phyloP scores from a whole-genome alignment of 2,797 vertebrate genomes.

The Manis pentadactyla region DNA sequence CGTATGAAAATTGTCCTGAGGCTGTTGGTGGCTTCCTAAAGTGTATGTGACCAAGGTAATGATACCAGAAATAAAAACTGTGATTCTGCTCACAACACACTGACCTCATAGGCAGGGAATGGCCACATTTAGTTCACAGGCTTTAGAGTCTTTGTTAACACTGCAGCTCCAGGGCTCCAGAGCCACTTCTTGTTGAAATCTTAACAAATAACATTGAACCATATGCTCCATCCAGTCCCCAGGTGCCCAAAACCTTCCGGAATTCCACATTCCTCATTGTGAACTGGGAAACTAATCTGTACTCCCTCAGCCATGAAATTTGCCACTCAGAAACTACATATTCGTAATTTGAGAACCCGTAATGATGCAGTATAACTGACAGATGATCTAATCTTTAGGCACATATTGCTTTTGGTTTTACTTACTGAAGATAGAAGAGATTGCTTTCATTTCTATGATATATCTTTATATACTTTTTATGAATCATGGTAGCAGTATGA shows the following conservation, averaged over 20 bases:
- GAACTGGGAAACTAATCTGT: conserved; percentile 75
- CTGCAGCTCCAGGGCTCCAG: conserved; percentile 15
- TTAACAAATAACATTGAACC: conserved; percentile 60
- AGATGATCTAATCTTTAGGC: conserved; percentile 69
- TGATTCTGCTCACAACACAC: background rate
- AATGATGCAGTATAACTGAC: conserved; percentile 73
- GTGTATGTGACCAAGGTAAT: too few relatives aligned
- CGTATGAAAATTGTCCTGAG: background rate
- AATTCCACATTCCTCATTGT: conserved; percentile 44
- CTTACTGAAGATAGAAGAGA: conserved; percentile 52
- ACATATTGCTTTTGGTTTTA: conserved; percentile 60
- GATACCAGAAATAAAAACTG: background rate
- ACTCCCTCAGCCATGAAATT: conserved; percentile 81
- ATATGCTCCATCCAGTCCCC: conserved; percentile 42
- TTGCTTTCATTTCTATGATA: conserved; percentile 28
- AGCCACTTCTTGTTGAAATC: conserved; percentile 56
- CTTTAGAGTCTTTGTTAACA: conserved; percentile 60
- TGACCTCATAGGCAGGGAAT: background rate
- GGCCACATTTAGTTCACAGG: background rate
- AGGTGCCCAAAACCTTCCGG: conserved; percentile 63
- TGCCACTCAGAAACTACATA: conserved; percentile 76
- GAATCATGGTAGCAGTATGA: conserved; percentile 33
- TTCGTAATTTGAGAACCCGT: conserved; percentile 80
- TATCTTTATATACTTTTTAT: conserved; percentile 47
- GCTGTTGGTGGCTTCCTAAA: background rate